phyloP scores from a whole-genome alignment of 2,797 vertebrate genomes.

The Pelochelys cantorii region DNA sequence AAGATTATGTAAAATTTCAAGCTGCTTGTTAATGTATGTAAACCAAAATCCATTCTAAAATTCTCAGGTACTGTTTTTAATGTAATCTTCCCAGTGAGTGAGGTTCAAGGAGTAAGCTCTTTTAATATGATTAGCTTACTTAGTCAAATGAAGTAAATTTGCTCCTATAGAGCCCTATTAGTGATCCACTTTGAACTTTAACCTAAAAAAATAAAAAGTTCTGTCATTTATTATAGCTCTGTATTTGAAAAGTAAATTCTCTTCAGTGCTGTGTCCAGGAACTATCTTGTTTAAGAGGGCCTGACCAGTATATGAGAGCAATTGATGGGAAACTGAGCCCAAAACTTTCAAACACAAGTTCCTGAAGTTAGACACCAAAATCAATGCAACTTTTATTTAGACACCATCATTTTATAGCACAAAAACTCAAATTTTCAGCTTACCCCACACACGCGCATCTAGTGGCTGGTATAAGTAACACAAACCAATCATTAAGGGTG shows the following conservation, averaged over 20 bases:
- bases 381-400: neutral
- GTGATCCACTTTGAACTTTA: neutral
- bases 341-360: neutral
- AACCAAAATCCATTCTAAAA: neutral
- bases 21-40: neutral
- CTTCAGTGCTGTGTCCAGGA: neutral
- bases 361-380: neutral
- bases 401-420: neutral
- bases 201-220: neutral
- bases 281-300: neutral
- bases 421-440: neutral
- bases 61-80: neutral
- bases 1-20: neutral
- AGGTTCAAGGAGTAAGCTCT: neutral
- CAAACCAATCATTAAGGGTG: neutral
- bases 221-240: neutral
- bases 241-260: neutral
- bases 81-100: neutral
- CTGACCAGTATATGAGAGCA: neutral
- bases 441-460: neutral
- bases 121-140: neutral
- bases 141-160: neutral
- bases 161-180: neutral
- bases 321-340: neutral
- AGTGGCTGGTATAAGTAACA: neutral